Evolutionary conservation across 2,888 invertebrate species (phyloP), one percentile per base, ranked within the genome.

Genomic region (Lithophane semibrunnea): DNA sequence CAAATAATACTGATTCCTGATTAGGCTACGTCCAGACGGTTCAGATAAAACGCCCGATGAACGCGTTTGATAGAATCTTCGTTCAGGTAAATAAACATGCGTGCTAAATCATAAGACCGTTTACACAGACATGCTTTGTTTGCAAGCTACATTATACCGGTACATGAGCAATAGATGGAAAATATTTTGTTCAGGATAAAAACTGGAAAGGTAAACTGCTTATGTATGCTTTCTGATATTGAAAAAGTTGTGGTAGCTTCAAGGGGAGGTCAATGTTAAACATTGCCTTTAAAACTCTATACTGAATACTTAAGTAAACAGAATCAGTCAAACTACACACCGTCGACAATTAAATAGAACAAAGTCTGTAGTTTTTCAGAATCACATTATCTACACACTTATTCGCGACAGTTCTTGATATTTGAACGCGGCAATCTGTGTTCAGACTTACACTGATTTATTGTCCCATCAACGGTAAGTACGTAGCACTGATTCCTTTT

Each of bases 381-480:
- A 56, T 49, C 5, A 12, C 21, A 12, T n/a, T 29, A 29, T 61
- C 42, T 24, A 65, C 47, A 42, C 21, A n/a, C 13, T 42, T 24
- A 18, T 56, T 49, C n/a, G 5, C 49, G 18, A 13, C 29, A 49
- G 42, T 16, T 44, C 9, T 42, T 29, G 18, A 9, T 18, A 44
- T 47, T 49, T 29, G 1, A 58, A n/a, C 60, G 65, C 72, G 68
- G 16, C 69, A 18, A 60, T 74, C 69, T 74, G 66, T 12, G 21
- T 29, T 13, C 9, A 21, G 16, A 60, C 47, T 82, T 67, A 82
- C 5, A 61, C 16, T 73, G 73, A 73, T 80, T 37, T 61, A 78
- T 49, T 42, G 29, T 10, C 58, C 74, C 44, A 82, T 78, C 83
- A 63, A 58, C 12, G 29, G 44, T 73, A 83, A 70, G 56, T 52